Evolutionary conservation across 2,113 vertebrate species (phyloP).

Genomic region (Theropithecus gelada): DNA sequence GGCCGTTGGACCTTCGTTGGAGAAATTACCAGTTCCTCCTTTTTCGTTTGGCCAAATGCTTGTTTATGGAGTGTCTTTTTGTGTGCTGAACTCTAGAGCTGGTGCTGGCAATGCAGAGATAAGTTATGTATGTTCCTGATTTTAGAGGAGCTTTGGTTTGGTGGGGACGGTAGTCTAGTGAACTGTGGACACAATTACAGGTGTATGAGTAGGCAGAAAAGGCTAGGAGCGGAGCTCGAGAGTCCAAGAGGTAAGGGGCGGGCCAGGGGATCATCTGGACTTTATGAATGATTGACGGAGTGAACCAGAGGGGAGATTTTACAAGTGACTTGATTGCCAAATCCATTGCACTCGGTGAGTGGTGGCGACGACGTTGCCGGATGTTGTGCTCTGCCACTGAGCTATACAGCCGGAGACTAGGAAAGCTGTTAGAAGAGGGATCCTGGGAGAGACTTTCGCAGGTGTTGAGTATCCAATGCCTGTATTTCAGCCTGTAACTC

Average conservation of each 20-base stretch:
- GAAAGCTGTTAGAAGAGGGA: neutral
- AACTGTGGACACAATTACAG: neutral
- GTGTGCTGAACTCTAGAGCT: neutral
- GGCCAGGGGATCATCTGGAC: neutral
- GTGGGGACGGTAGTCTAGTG: neutral
- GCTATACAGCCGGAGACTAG: neutral
- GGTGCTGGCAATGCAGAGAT: neutral
- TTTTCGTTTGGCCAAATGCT: neutral
- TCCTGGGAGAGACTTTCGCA: neutral
- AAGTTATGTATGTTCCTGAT: neutral
- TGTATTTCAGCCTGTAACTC: neutral
- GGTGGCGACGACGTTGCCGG: too few species aligned
- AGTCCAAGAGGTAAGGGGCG: neutral
- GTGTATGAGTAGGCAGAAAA: neutral
- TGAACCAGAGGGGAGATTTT: neutral
- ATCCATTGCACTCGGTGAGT: too few species aligned
- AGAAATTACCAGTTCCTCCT: neutral
- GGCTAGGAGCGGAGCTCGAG: neutral
- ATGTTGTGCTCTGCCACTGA: too few species aligned
- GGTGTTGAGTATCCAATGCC: neutral
- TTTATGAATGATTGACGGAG: neutral
- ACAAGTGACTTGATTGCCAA: neutral
- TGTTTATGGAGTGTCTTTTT: neutral
- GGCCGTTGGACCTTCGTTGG: neutral
- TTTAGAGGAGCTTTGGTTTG: neutral